phyloP scores from a whole-genome alignment of 2,797 vertebrate genomes.

The Jordanella pulchra region DNA sequence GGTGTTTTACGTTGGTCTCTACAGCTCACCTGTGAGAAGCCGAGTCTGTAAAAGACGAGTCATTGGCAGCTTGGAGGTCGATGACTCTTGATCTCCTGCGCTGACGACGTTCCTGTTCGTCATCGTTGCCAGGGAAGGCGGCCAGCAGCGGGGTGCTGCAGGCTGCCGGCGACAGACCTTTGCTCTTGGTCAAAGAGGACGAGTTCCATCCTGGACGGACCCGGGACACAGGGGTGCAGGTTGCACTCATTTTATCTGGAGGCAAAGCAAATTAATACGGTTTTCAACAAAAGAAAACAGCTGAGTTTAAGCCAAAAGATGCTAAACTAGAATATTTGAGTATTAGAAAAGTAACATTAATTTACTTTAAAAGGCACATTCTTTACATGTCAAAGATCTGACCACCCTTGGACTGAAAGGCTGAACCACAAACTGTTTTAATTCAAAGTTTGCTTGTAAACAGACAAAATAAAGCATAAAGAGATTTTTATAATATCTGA shows the following conservation, averaged over 20 bases:
- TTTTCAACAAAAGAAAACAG: neutral
- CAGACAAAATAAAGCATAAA: no score
- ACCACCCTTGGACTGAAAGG: neutral
- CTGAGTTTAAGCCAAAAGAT: neutral
- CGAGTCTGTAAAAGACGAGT: constrained; percentile 79
- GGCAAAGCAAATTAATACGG: neutral
- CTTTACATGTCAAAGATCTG: neutral
- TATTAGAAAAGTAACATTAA: neutral
- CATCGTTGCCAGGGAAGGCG: constrained; percentile 88
- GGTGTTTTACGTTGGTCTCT: neutral
- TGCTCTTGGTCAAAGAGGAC: constrained; percentile 60
- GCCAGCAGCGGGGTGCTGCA: constrained; percentile 82
- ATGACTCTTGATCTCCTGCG: constrained; percentile 85
- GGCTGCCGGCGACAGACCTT: constrained; percentile 65
- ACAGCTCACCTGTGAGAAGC: constrained; percentile 68
- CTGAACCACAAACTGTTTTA: no score
- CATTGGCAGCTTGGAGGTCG: constrained; percentile 79
- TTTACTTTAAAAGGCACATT: neutral
- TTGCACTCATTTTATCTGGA: constrained; percentile 73
- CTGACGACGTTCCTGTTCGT: constrained; percentile 88
- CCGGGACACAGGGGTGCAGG: constrained; percentile 73
- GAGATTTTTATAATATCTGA: no score
- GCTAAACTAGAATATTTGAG: neutral
- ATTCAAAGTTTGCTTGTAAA: neutral
- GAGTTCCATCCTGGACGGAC: constrained; percentile 68